Evolutionary conservation across 2,797 vertebrate genomes (phyloP).

Genomic region (Sebastes glaucus): DNA sequence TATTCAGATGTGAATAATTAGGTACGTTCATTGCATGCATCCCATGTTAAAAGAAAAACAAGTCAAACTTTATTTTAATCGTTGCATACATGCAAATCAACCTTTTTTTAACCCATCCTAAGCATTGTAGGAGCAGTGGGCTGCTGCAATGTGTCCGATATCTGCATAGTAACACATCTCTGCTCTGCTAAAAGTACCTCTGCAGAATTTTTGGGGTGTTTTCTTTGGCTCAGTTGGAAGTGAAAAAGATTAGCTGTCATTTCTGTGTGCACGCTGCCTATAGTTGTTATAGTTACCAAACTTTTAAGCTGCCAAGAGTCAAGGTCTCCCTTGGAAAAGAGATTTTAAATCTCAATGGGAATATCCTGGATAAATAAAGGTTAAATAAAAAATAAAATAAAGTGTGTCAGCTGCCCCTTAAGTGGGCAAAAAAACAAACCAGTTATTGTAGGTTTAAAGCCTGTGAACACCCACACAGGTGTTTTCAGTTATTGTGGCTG

Average conservation of each 20-base stretch:
- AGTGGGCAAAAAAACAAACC: too few species aligned
- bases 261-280: conserved; percentile 40
- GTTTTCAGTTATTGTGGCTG: neutral
- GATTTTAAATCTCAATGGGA: too few species aligned
- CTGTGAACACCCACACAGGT: neutral
- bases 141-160: neutral
- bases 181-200: neutral
- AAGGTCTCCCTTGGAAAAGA: too few species aligned
- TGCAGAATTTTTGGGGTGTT: too few species aligned
- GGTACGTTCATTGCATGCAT: conserved; percentile 61
- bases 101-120: too few species aligned
- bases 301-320: too few species aligned
- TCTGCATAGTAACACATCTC: conserved; percentile 33
- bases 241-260: neutral
- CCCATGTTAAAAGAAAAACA: conserved; percentile 1
- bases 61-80: too few species aligned
- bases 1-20: conserved; percentile 45
- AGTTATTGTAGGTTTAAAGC: neutral
- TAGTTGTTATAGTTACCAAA: conserved; percentile 4
- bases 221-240: neutral
- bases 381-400: too few species aligned
- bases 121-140: too few species aligned
- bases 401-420: neutral
- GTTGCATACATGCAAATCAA: too few species aligned
- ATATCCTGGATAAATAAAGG: too few species aligned